These are phyloP conservation scores for Galerucella nymphaeae DNA, from an alignment of 2,888 invertebrate species.

Conservation along the genomic window DNA sequence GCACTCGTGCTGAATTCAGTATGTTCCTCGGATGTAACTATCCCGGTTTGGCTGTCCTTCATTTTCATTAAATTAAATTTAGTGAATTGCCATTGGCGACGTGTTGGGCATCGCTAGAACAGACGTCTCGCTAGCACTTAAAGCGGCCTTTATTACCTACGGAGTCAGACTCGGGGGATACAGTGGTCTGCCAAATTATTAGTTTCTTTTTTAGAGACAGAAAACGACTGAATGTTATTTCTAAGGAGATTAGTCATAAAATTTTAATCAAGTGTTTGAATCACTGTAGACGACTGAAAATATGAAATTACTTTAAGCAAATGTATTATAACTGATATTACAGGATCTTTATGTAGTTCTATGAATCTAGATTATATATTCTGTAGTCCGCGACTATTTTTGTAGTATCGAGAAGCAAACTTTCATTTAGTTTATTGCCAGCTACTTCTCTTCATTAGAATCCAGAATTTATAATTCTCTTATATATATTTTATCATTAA, in stretches of 20 bases:
- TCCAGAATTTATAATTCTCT: no score
- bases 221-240: background rate
- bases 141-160: slow-evolving; percentile 49
- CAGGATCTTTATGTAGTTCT: no score
- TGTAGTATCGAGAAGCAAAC: no score
- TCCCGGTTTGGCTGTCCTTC: slow-evolving; percentile 39
- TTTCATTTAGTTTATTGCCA: no score
- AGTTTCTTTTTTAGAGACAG: background rate
- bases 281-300: background rate
- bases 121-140: slow-evolving; percentile 50
- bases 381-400: no score
- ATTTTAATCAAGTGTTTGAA: background rate
- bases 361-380: no score
- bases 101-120: slow-evolving; percentile 49
- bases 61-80: slow-evolving; percentile 52
- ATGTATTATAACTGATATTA: background rate
- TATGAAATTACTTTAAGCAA: background rate
- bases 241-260: background rate
- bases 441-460: no score
- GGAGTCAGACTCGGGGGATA: slow-evolving; percentile 36
- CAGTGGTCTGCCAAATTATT: slow-evolving; percentile 43
- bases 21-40: slow-evolving; percentile 27
- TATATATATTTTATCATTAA: no score
- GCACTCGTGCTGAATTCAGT: slow-evolving; percentile 31
- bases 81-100: slow-evolving; percentile 52